Evolutionary conservation across 2,113 vertebrate species (phyloP).

Genomic region (Rutilus rutilus): DNA sequence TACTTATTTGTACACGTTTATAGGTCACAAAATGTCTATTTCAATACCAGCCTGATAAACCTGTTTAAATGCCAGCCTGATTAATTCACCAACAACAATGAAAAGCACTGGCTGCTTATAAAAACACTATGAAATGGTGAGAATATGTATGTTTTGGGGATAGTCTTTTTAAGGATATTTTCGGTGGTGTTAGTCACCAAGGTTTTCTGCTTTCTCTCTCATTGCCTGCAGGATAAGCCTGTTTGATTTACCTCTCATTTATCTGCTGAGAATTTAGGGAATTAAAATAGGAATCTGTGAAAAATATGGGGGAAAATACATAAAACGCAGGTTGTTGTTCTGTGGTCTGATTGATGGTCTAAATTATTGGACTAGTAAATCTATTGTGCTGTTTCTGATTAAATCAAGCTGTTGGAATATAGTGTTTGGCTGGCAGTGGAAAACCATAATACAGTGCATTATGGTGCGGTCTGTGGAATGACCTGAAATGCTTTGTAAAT

Average conservation of each 20-base stretch:
- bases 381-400: slow-evolving; percentile 3
- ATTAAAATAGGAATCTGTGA: background rate
- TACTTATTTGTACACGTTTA: background rate
- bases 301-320: background rate
- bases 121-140: background rate
- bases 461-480: background rate
- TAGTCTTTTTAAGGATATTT: background rate
- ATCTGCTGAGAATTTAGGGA: background rate
- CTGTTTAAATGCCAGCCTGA: background rate
- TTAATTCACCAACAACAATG: background rate
- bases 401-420: slow-evolving; percentile 17
- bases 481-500: slow-evolving; percentile 29
- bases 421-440: background rate
- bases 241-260: slow-evolving; percentile 16
- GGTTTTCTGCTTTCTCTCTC: background rate
- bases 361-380: background rate
- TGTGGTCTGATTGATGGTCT: background rate
- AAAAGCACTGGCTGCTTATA: slow-evolving; percentile 4
- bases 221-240: background rate
- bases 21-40: background rate
- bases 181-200: background rate
- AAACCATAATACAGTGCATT: background rate
- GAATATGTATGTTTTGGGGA: background rate
- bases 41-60: background rate
- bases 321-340: background rate